Base-by-base conservation (phyloP, 92 coral and sea anemone species). In the Nematostella vectensis region DNA sequence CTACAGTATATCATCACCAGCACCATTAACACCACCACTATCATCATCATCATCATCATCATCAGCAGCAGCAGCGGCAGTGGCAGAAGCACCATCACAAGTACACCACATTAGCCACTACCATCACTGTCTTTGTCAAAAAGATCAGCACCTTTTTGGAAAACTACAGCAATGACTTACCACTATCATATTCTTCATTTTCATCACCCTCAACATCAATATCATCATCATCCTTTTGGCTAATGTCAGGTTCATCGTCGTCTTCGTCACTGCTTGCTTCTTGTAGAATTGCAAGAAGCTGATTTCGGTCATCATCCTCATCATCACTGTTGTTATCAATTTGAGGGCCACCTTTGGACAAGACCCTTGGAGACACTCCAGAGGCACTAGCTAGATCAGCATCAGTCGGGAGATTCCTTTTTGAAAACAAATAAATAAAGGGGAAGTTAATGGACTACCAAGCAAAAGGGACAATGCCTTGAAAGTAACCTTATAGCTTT, bases 251-350 rank as follows among this genome's bases (percentile, higher is more conserved):
- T 20, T 68, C 98, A 3, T 69, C 95, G 25, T 89, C 86, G 18
- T 85, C 94, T 20, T 91, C 98, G 61, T 91, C 98, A 60, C 98
- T 91, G 38, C 89, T 81, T 12, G 98, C 96, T 57, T 91, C 98
- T 43, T 88, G 96, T 10, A 91, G 89, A 48, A 91, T 80, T 31
- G 89, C 89, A 50, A 86, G 77, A 22, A 87, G 79, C 58, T 82
- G 95, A 43, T 84, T 80, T 47, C 91, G 71, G 38, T 78, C 86
- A 20, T 91, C 98, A 27, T 87, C 83, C 17, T 91, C 98, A 30
- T 87, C 83, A 25, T 82, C 95, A 47, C 86, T 83, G 19, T 67
- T 69, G 20, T 27, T 55, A 70, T 27, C 54, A 31, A 28, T 65
- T 49, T 48, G 74, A 30, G 72, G 62, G 54, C 52, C 56, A 21